Evolutionary conservation across 2,888 invertebrate genomes (phyloP).

Genomic region (Amphipyra berbera): DNA sequence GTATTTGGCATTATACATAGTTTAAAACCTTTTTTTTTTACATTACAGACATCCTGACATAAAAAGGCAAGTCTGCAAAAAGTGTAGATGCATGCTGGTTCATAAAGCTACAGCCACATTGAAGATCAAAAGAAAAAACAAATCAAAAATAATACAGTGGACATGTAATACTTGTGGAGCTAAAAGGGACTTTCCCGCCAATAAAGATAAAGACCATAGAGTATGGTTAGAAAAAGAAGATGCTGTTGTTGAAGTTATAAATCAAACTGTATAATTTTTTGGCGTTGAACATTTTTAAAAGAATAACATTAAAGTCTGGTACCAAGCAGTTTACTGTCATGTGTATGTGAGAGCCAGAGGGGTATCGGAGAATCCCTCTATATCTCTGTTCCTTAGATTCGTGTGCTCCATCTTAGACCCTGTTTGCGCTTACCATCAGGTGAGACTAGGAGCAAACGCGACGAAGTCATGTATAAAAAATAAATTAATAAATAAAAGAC

Average conservation of each 20-base stretch:
- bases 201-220: conserved; percentile 76
- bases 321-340: too few species aligned
- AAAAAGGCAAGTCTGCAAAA: conserved; percentile 90
- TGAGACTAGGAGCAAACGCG: too few species aligned
- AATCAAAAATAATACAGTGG: conserved; percentile 81
- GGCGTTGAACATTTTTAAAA: too few species aligned
- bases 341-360: too few species aligned
- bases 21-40: neutral
- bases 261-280: too few species aligned
- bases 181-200: conserved; percentile 69
- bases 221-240: conserved; percentile 89
- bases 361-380: too few species aligned
- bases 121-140: conserved; percentile 82
- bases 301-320: too few species aligned
- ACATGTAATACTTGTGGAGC: conserved; percentile 80
- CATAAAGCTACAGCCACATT: conserved; percentile 87
- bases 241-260: conserved; percentile 83
- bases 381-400: too few species aligned
- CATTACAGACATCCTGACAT: conserved; percentile 89
- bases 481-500: too few species aligned
- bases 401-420: too few species aligned
- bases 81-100: conserved; percentile 88
- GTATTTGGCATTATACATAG: neutral
- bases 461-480: too few species aligned
- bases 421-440: too few species aligned